These are phyloP conservation scores for Conus canariensis DNA, from an alignment of 2,888 invertebrate species.

Conservation along the genomic window DNA sequence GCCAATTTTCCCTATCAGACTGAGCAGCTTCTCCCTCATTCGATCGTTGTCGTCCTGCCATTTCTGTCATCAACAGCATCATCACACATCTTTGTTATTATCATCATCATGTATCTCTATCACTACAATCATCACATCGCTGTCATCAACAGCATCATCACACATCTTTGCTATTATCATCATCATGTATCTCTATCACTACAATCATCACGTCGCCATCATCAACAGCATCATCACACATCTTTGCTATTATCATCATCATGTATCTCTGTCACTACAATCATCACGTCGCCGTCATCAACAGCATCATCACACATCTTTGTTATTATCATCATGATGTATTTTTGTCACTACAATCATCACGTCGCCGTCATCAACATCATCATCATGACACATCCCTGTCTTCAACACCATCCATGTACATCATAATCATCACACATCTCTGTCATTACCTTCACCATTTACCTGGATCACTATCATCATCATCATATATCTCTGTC, in stretches of 20 bases:
- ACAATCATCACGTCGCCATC: slow-evolving; percentile 78
- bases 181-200: slow-evolving; percentile 52
- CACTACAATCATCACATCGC: slow-evolving; percentile 78
- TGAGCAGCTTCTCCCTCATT: slow-evolving; percentile 79
- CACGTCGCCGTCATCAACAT: slow-evolving; percentile 74
- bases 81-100: background rate
- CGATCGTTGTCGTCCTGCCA: slow-evolving; percentile 79
- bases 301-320: background rate
- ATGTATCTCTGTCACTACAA: slow-evolving; percentile 68
- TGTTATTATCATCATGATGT: background rate
- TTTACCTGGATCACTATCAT: background rate
- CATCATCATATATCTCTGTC: background rate
- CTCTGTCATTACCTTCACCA: slow-evolving; percentile 73
- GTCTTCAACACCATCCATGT: slow-evolving; percentile 62
- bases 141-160: slow-evolving; percentile 53
- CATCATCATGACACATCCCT: background rate
- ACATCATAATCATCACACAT: background rate
- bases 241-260: background rate
- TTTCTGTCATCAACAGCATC: slow-evolving; percentile 69
- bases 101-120: background rate
- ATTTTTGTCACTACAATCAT: slow-evolving; percentile 72
- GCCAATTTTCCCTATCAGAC: slow-evolving; percentile 80
- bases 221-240: slow-evolving; percentile 9
- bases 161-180: background rate
- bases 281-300: slow-evolving; percentile 77